Evolutionary conservation across 2,888 invertebrate genomes (phyloP).

Genomic region (Cataglyphis rosenhaueri): DNA sequence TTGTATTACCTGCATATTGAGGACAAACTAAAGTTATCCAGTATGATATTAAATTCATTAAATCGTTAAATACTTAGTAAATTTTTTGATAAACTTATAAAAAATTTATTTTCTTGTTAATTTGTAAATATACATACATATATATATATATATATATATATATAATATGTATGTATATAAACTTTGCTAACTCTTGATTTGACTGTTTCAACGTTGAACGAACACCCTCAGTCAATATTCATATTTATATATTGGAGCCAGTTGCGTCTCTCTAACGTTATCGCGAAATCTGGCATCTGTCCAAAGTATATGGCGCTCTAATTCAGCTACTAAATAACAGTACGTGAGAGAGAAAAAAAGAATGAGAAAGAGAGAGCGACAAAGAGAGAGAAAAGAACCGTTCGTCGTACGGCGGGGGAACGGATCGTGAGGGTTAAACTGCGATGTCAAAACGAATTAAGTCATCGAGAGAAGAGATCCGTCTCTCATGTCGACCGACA

Average conservation of each 20-base stretch:
- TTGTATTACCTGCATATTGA: constrained; percentile 74
- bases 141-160: too few species aligned
- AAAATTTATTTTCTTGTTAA: background rate
- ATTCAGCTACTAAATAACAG: constrained; percentile 71
- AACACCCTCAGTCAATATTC: background rate
- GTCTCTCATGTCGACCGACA: constrained; percentile 56
- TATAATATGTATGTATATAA: background rate
- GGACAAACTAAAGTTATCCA: constrained; percentile 17
- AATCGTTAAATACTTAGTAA: background rate
- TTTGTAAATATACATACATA: background rate
- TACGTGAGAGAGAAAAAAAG: background rate
- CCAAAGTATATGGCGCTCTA: constrained; percentile 66
- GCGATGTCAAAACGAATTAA: constrained; percentile 79
- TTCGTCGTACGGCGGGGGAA: constrained; percentile 32
- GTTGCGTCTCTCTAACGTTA: constrained; percentile 62
- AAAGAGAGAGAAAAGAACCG: constrained; percentile 26
- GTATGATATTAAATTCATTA: background rate
- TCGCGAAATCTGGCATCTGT: constrained; percentile 79
- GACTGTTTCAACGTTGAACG: background rate
- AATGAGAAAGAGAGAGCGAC: constrained; percentile 10
- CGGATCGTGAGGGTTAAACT: constrained; percentile 69
- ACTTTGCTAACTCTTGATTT: constrained; percentile 13
- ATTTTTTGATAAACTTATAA: background rate
- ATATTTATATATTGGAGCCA: constrained; percentile 34
- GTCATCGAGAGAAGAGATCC: constrained; percentile 57